A percentile compares a stretch with the other conserved stretches of the same genome.
Evolutionary conservation across 2,113 vertebrate species (phyloP).

Genomic region (Zosterops japonicus): DNA sequence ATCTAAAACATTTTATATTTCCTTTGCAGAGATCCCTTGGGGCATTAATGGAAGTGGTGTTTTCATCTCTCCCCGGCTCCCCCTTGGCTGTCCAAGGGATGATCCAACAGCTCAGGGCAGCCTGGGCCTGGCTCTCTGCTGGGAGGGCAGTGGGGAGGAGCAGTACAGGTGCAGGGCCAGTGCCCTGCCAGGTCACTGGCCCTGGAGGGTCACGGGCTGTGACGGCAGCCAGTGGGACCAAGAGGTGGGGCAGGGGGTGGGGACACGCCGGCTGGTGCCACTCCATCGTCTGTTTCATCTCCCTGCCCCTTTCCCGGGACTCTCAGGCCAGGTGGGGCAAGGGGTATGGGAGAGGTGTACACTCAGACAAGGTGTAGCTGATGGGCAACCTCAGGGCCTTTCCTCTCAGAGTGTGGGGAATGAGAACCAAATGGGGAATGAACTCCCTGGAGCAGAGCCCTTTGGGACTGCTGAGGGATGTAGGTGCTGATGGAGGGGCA

Average conservation of each 20-base stretch:
- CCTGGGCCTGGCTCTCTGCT: background rate
- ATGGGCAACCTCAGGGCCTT: background rate
- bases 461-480: background rate
- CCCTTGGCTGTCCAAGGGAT: background rate
- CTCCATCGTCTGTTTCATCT: background rate
- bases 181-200: background rate
- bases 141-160: background rate
- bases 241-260: background rate
- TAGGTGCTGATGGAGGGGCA: background rate
- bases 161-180: background rate
- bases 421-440: fast-evolving
- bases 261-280: fast-evolving
- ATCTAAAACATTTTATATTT: background rate
- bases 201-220: background rate
- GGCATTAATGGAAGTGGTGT: background rate
- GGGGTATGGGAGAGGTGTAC: fast-evolving
- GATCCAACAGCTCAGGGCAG: background rate
- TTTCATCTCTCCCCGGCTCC: background rate
- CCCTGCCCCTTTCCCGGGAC: fast-evolving
- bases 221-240: fast-evolving
- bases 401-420: fast-evolving
- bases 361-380: background rate
- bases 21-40: constrained; percentile 21
- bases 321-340: fast-evolving
- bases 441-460: background rate